phyloP scores from a whole-genome alignment of 1,140 invertebrate genomes.

The Magallana gigas region DNA sequence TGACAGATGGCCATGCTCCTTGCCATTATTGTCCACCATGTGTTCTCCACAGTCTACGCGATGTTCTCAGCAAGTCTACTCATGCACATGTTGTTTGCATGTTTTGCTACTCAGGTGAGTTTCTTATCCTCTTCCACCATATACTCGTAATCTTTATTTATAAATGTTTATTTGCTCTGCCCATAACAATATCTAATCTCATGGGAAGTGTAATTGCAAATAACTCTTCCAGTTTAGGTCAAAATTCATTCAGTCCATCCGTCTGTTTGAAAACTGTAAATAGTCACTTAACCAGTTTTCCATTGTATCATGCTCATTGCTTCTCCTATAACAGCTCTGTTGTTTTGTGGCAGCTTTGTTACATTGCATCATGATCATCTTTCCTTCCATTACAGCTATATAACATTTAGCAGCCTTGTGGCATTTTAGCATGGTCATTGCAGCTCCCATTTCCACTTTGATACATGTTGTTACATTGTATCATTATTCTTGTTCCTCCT shows the following conservation, averaged over 20 bases:
- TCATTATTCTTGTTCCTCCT: background rate
- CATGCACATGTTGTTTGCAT: conserved; percentile 74
- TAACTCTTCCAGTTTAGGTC: no score
- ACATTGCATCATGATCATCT: background rate
- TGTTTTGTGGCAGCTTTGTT: background rate
- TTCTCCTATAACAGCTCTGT: no score
- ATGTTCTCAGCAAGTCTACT: conserved; percentile 75
- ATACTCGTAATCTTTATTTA: no score
- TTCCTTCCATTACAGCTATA: background rate
- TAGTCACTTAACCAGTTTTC: no score
- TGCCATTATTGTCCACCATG: conserved; percentile 71
- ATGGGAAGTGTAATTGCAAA: no score
- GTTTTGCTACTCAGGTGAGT: conserved; percentile 58
- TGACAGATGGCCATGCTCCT: conserved; percentile 68
- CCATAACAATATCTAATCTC: no score
- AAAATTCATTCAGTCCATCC: no score
- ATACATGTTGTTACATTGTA: background rate
- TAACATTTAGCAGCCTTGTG: no score
- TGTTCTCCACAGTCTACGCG: conserved; percentile 65
- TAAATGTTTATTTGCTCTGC: no score
- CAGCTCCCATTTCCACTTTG: no score
- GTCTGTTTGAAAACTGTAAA: no score
- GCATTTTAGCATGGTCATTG: no score
- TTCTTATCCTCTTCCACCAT: background rate
- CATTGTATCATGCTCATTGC: background rate